Percentiles rank a stretch among this genome's conserved stretches.
Evolutionary conservation across 2,797 vertebrate species (phyloP).

Genomic region (Syndactyla subalaris): DNA sequence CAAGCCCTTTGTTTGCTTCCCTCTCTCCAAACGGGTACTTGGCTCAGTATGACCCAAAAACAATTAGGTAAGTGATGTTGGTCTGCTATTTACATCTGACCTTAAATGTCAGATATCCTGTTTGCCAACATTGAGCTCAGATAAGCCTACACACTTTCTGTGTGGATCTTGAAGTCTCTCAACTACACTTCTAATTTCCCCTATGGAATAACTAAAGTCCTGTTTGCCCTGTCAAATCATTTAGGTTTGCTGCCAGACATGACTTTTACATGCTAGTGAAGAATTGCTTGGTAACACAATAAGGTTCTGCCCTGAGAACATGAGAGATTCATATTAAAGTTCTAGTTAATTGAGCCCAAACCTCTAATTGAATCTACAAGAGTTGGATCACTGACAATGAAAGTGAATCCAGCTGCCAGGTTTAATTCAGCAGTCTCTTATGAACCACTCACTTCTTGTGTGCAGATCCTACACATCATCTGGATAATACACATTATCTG

Average conservation of each 20-base stretch:
- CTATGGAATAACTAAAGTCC: neutral
- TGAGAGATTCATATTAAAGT: neutral
- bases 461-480: neutral
- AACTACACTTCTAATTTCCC: neutral
- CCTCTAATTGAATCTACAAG: conserved; percentile 42
- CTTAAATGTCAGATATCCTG: conserved; percentile 15
- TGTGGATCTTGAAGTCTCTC: neutral
- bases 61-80: conserved; percentile 42
- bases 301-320: neutral
- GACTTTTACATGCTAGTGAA: neutral
- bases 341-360: conserved; percentile 42
- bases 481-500: neutral
- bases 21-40: conserved; percentile 44
- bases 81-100: conserved; percentile 41
- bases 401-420: conserved; percentile 9
- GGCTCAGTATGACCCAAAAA: conserved; percentile 34
- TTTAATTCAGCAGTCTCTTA: conserved; percentile 26
- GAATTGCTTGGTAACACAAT: neutral
- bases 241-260: neutral
- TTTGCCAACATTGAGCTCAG: conserved; percentile 5
- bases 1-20: conserved; percentile 22
- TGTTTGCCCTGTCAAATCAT: neutral
- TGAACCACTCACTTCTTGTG: neutral
- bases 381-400: conserved; percentile 16
- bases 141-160: neutral